Evolutionary conservation across 2,113 vertebrate genomes (phyloP), one percentile per base, ranked within the genome.

Genomic region (Rostratula benghalensis): DNA sequence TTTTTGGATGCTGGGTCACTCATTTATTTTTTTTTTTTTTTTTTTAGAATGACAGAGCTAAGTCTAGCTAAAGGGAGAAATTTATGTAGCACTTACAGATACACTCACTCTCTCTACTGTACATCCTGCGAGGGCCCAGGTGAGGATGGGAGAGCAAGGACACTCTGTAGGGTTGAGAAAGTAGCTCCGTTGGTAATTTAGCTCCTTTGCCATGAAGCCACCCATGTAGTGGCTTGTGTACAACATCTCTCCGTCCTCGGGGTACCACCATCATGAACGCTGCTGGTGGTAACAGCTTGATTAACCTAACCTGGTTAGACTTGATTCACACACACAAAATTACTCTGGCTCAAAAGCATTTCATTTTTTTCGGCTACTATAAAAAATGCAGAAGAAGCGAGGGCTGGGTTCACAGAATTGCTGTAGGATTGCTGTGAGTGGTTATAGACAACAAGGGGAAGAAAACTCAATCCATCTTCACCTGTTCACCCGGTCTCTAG

Each of bases 401-500:
- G 28, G 48, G 46, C 35, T 18, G 21, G n/a, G 24, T 27, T 63
- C 54, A 27, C 17, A 39, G 39, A 63, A 41, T 25, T 48, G 48
- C 31, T 59, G 30, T 31, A 15, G 45, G 87, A 37, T 69, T 83
- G 31, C 48, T 16, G 25, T 35, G 56, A 71, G 70, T 1, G 10
- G 67, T 65, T 56, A 16, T 1, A 81, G 73, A 33, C 21, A 22
- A 22, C 23, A 23, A 20, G 19, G 35, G 19, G n/a, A 91, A 50
- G 60, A 65, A 84, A 85, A 63, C 4, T 9, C 2, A 1, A 46
- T 77, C 59, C 22, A 1, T 63, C 25, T 67, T 90, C 16, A 57
- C 12, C 27, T 0, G 1, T 27, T 67, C 9, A 4, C 6, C 1
- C 23, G 39, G 7, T 1, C 1, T 68, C 10, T 14, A 45, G n/a